Percentiles rank a stretch among this genome's conserved stretches.
phyloP scores from a whole-genome alignment of 2,797 vertebrate species.

The Aulostomus chinensis region DNA sequence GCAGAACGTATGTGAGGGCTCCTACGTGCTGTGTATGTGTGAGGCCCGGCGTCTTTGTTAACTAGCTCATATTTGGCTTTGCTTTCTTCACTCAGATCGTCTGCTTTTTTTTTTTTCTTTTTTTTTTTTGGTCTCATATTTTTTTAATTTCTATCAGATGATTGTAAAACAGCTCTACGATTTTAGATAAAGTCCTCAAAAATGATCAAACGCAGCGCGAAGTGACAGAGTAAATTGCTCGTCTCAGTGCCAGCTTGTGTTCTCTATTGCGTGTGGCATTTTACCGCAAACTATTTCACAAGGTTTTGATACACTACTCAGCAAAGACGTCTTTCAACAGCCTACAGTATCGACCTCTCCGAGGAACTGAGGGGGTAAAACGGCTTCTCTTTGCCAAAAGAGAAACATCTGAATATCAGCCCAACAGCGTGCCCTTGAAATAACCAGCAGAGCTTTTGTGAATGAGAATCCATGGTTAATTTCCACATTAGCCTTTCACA shows the following conservation, averaged over 20 bases:
- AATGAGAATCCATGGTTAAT: conserved; percentile 40
- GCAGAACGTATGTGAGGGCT: conserved; percentile 56
- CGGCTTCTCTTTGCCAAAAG: conserved; percentile 54
- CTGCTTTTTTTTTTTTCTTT: too few relatives aligned
- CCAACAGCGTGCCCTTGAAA: conserved; percentile 45
- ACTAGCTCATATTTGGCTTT: conserved; percentile 1
- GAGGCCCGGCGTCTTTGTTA: conserved; percentile 30
- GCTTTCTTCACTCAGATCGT: neutral
- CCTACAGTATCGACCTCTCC: conserved; percentile 47
- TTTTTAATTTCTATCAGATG: neutral
- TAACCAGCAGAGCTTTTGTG: conserved; percentile 34
- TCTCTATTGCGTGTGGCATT: conserved; percentile 25
- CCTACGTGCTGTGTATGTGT: conserved; percentile 56
- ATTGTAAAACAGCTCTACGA: too few relatives aligned
- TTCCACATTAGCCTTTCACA: conserved; percentile 44
- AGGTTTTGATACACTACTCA: conserved; percentile 50
- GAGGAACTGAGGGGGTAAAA: conserved; percentile 49
- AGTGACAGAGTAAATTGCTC: too few relatives aligned
- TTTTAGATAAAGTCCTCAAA: conserved; percentile 1
- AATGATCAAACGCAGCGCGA: too few relatives aligned
- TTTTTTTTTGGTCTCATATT: too few relatives aligned
- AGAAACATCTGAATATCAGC: conserved; percentile 51
- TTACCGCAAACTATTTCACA: conserved; percentile 27
- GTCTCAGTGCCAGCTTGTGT: conserved; percentile 1
- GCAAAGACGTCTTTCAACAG: conserved; percentile 53